Evolutionary conservation across 2,888 invertebrate genomes (phyloP).

Genomic region (Cheilosia vernalis): DNA sequence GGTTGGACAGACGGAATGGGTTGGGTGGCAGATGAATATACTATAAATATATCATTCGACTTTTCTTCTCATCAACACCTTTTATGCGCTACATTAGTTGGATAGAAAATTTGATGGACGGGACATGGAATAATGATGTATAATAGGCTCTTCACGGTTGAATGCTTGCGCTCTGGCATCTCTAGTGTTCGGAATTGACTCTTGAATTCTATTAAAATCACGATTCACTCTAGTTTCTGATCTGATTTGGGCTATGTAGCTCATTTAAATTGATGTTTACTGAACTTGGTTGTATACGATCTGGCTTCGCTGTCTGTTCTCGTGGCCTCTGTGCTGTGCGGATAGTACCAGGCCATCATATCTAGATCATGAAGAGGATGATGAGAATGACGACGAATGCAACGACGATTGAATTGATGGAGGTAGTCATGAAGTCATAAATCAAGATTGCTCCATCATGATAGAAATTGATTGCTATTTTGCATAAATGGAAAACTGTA

Average conservation of each 20-base stretch:
- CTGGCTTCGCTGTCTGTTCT: slow-evolving; percentile 5
- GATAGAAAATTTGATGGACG: slow-evolving; percentile 59
- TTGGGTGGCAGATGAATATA: slow-evolving; percentile 59
- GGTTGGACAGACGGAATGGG: slow-evolving; percentile 31
- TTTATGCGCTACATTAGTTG: slow-evolving; percentile 28
- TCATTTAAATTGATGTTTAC: slow-evolving; percentile 74
- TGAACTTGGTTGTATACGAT: slow-evolving; percentile 48
- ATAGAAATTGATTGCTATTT: slow-evolving; percentile 75
- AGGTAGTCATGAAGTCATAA: slow-evolving; percentile 75
- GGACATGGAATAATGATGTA: slow-evolving; percentile 69
- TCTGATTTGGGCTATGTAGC: slow-evolving; percentile 70
- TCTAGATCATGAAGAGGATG: slow-evolving; percentile 68
- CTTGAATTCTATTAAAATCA: slow-evolving; percentile 66
- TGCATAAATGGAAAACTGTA: slow-evolving; percentile 75
- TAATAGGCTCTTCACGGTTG: slow-evolving; percentile 65
- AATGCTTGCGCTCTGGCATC: slow-evolving; percentile 17
- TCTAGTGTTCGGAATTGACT: slow-evolving; percentile 39
- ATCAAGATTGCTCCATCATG: slow-evolving; percentile 75
- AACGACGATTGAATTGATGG: slow-evolving; percentile 72
- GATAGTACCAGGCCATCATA: slow-evolving; percentile 32
- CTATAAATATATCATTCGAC: slow-evolving; percentile 50
- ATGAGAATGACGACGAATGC: slow-evolving; percentile 62
- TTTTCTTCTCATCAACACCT: slow-evolving; percentile 69
- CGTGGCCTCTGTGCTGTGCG: not conserved
- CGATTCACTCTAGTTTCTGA: slow-evolving; percentile 73